Conservation (phyloP, 1,140 invertebrate genomes). For the Venturia canescens region DNA sequence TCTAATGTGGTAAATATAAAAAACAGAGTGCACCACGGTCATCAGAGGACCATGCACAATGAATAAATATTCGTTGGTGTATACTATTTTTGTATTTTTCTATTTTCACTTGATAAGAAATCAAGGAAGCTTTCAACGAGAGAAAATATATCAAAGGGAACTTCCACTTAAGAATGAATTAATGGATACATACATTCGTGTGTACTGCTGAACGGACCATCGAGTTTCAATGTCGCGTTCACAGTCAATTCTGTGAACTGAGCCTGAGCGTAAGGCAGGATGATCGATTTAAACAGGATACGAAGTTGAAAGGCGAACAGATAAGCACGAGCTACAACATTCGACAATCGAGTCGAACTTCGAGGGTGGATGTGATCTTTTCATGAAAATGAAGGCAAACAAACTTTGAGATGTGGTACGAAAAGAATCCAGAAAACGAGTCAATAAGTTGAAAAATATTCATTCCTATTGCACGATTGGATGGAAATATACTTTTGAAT, state of each 20-base stretch:
- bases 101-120: neutral
- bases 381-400: conserved; percentile 3
- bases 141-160: neutral
- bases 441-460: neutral
- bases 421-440: neutral
- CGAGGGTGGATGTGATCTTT: conserved; percentile 13
- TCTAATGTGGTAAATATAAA: conserved; percentile 33
- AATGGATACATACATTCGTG: neutral
- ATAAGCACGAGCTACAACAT: neutral
- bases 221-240: neutral
- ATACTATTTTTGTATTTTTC: neutral
- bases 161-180: neutral
- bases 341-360: neutral
- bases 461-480: neutral
- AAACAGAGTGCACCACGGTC: neutral
- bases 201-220: too few species aligned
- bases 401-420: neutral
- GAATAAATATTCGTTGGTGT: too few species aligned
- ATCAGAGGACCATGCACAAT: too few species aligned
- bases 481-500: neutral
- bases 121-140: neutral
- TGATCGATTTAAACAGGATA: conserved; percentile 18
- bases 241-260: conserved; percentile 8
- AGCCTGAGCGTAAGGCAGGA: neutral
- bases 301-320: conserved; percentile 9